A percentile compares a stretch with the other conserved stretches of the same genome.
Conservation (phyloP, 30 jellyfish, hydroid and myxozoan species). For the Aurelia coerulea region DNA sequence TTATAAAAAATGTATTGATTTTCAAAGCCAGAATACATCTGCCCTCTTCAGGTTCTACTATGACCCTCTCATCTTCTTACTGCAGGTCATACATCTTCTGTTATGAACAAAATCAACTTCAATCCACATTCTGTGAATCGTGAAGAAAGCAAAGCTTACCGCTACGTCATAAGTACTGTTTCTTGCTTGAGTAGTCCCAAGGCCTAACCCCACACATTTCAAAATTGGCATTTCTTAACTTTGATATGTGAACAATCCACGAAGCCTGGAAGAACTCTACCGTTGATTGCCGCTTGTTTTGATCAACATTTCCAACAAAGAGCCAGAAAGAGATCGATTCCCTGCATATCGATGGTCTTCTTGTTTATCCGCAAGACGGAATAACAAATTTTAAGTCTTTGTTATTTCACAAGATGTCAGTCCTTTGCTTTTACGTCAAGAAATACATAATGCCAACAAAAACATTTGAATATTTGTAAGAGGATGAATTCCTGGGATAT, state of each 20-base stretch:
- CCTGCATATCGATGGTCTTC: background rate
- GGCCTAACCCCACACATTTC: conserved; percentile 8
- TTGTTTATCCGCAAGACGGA: conserved; percentile 3
- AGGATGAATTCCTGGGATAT: background rate
- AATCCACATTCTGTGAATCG: no score
- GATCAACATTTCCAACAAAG: no score
- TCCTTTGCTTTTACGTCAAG: conserved; percentile 6
- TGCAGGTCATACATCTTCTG: no score
- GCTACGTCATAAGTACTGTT: background rate
- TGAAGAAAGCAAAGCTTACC: background rate
- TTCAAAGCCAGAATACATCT: no score
- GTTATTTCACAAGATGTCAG: background rate
- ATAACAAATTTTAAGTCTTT: background rate
- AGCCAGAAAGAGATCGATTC: no score
- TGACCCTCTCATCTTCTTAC: no score
- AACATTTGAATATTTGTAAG: background rate
- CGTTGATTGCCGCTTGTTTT: no score
- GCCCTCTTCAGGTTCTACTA: no score
- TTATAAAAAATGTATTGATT: no score
- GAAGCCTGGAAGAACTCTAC: no score
- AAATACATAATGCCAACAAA: background rate
- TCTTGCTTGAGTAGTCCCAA: background rate
- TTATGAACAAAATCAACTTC: no score
- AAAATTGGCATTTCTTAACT: conserved; percentile 7
- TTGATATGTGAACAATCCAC: no score